phyloP scores from a whole-genome alignment of 2,888 invertebrate genomes.

The Lordiphosa fenestrarum region DNA sequence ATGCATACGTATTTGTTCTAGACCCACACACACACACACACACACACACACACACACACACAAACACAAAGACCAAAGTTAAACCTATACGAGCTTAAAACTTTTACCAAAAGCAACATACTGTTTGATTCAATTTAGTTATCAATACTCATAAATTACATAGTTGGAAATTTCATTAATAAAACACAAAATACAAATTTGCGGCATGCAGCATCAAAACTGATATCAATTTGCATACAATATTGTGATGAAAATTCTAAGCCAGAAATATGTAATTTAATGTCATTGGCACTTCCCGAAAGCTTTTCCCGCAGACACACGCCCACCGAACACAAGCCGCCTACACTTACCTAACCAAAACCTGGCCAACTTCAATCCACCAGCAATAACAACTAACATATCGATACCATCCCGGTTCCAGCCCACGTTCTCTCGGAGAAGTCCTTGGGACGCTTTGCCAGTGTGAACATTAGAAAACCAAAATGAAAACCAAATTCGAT shows the following conservation, averaged over 20 bases:
- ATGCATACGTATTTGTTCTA: constrained; percentile 17
- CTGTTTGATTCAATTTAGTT: not conserved
- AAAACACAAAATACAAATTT: no score
- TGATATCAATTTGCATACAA: no score
- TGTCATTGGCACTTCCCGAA: not conserved
- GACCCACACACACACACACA: constrained; percentile 3
- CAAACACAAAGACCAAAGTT: constrained; percentile 47
- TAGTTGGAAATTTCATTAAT: not conserved
- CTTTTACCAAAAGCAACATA: constrained; percentile 28
- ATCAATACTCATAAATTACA: constrained; percentile 9
- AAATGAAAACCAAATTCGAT: no score
- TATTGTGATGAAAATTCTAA: not conserved
- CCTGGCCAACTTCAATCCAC: no score
- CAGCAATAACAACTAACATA: no score
- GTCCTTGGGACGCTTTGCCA: no score
- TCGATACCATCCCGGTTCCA: no score
- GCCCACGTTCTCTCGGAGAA: no score
- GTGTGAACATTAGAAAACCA: no score
- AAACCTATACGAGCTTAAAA: constrained; percentile 65
- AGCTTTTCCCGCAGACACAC: constrained; percentile 14
- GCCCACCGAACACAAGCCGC: constrained; percentile 27
- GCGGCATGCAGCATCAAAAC: no score
- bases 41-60: constrained; percentile 5
- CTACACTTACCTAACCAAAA: no score
- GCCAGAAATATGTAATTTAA: not conserved